Percentiles rank a stretch among this genome's conserved stretches.
These are phyloP conservation scores for Dendrocopos noguchii DNA, from an alignment of 2,113 vertebrate genomes.

Conservation along the genomic window DNA sequence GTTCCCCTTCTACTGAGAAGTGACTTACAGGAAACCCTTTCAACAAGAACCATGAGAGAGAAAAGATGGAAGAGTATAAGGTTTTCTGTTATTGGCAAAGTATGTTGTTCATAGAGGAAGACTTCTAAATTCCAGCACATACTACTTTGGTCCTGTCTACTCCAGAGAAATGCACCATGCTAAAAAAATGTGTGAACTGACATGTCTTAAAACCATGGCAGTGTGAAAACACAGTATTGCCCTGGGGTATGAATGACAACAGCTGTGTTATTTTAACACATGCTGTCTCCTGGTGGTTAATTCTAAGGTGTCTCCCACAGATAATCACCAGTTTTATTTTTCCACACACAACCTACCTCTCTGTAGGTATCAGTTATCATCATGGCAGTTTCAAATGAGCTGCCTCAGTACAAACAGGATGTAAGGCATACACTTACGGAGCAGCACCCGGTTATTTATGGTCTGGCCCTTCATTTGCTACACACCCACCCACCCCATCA, in stretches of 20 bases:
- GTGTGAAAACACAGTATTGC: not conserved
- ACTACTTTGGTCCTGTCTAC: not conserved
- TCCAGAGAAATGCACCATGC: not conserved
- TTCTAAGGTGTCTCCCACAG: not conserved
- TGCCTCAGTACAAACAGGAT: not conserved
- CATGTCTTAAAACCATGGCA: not conserved
- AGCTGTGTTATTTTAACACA: not conserved
- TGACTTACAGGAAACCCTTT: not conserved
- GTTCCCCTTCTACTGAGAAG: not conserved
- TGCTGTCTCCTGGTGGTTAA: not conserved
- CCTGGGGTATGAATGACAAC: not conserved
- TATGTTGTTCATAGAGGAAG: not conserved
- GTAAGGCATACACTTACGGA: not conserved
- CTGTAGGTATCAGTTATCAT: not conserved
- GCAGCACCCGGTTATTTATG: not conserved
- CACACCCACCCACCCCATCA: not conserved
- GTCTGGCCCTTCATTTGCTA: not conserved
- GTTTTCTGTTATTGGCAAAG: slow-evolving; percentile 5
- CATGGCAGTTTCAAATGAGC: not conserved
- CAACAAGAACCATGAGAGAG: not conserved
- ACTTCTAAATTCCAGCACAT: not conserved
- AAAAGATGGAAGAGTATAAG: slow-evolving; percentile 6
- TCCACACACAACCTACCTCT: not conserved
- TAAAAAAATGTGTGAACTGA: not conserved
- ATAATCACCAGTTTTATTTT: not conserved